Evolutionary conservation across 2,797 vertebrate genomes (phyloP).

Genomic region (Protosalanx chinensis): DNA sequence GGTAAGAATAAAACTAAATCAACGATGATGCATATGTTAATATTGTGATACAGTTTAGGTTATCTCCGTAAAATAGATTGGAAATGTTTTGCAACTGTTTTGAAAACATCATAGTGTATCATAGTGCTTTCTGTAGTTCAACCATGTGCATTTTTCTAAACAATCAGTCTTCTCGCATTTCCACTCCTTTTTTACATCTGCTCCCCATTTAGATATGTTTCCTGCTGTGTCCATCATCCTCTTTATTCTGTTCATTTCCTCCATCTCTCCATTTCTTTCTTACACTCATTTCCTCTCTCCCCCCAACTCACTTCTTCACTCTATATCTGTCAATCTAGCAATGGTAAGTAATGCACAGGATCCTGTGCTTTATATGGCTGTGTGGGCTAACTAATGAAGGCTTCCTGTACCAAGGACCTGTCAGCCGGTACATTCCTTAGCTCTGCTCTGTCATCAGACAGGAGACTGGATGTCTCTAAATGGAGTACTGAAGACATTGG

Average conservation of each 20-base stretch:
- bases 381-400: conserved; percentile 2
- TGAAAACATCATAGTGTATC: no score
- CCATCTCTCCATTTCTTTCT: background rate
- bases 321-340: background rate
- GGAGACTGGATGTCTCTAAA: conserved; percentile 35
- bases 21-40: no score
- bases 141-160: background rate
- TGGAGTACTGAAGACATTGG: conserved; percentile 28
- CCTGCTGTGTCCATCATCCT: background rate
- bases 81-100: no score
- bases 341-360: background rate
- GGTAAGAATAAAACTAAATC: no score
- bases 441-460: conserved; percentile 30
- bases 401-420: background rate
- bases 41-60: no score
- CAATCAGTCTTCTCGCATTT: background rate
- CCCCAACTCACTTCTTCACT: background rate
- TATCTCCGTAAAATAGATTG: no score
- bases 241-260: background rate
- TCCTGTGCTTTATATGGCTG: conserved; percentile 11
- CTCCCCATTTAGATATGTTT: background rate
- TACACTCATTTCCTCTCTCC: background rate
- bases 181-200: background rate
- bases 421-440: conserved; percentile 17
- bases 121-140: background rate